phyloP scores from a whole-genome alignment of 2,888 invertebrate species.

The Rhyacophila evoluta region DNA sequence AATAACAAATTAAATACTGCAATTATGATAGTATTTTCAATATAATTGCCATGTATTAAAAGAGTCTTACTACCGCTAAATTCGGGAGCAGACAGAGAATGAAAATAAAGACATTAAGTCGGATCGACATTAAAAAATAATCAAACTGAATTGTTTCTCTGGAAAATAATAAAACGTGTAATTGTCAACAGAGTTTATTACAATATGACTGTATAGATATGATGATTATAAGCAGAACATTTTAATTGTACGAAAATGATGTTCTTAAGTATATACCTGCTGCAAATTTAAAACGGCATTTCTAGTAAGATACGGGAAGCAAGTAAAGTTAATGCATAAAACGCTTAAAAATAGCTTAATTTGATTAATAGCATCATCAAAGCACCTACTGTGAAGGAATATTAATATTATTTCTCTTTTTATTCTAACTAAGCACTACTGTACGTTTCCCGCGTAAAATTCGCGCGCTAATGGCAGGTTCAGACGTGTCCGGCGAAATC shows the following conservation, averaged over 20 bases:
- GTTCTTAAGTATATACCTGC: not conserved
- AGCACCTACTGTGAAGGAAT: not conserved
- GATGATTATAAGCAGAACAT: not conserved
- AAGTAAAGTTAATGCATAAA: not conserved
- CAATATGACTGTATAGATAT: too few relatives aligned
- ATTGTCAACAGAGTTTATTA: too few relatives aligned
- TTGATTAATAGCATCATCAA: not conserved
- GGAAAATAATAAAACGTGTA: too few relatives aligned
- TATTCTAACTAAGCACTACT: not conserved
- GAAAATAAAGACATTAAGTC: too few relatives aligned
- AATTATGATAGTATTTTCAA: too few relatives aligned
- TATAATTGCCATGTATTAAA: too few relatives aligned
- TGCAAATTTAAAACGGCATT: not conserved
- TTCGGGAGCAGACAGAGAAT: too few relatives aligned
- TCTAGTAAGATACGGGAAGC: not conserved
- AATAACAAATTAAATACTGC: too few relatives aligned
- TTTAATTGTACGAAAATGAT: not conserved
- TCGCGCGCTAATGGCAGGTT: not conserved
- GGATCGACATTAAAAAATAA: too few relatives aligned
- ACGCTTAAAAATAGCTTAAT: constrained; percentile 2
- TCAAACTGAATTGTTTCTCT: too few relatives aligned
- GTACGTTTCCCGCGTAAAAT: not conserved
- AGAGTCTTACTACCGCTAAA: too few relatives aligned
- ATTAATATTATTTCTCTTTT: not conserved
- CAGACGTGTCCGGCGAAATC: not conserved